These are phyloP conservation scores for Lagopus muta DNA, from an alignment of 2,113 vertebrate species.

Conservation along the genomic window DNA sequence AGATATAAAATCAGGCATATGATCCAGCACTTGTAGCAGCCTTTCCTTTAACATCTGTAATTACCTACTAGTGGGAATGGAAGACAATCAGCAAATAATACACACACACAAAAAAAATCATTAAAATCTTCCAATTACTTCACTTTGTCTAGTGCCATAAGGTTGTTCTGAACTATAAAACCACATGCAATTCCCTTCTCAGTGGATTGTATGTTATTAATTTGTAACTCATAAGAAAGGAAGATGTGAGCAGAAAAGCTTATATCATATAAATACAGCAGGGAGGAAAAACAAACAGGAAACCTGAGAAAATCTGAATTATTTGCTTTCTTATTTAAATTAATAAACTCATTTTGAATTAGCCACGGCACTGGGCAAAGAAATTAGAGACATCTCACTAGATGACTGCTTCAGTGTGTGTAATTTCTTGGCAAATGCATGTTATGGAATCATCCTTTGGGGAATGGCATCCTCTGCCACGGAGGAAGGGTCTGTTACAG, in stretches of 20 bases:
- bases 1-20: neutral
- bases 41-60: neutral
- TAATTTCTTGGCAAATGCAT: constrained; percentile 14
- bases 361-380: neutral
- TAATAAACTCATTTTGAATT: constrained; percentile 63
- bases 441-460: neutral
- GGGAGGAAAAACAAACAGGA: neutral
- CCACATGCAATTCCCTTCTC: neutral
- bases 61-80: neutral
- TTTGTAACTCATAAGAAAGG: neutral
- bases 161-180: neutral
- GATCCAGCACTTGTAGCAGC: neutral
- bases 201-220: neutral
- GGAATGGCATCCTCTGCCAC: neutral
- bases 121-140: neutral
- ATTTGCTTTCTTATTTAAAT: constrained; percentile 43
- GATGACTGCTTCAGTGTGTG: neutral
- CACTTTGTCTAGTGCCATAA: neutral
- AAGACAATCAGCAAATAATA: neutral
- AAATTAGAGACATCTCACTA: constrained; percentile 19
- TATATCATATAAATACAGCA: neutral
- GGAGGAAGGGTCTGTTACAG: neutral
- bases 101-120: neutral
- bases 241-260: neutral
- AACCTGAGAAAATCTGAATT: constrained; percentile 54